These are phyloP conservation scores for Charaxes varanes DNA, from an alignment of 1,140 invertebrate species.

Conservation along the genomic window DNA sequence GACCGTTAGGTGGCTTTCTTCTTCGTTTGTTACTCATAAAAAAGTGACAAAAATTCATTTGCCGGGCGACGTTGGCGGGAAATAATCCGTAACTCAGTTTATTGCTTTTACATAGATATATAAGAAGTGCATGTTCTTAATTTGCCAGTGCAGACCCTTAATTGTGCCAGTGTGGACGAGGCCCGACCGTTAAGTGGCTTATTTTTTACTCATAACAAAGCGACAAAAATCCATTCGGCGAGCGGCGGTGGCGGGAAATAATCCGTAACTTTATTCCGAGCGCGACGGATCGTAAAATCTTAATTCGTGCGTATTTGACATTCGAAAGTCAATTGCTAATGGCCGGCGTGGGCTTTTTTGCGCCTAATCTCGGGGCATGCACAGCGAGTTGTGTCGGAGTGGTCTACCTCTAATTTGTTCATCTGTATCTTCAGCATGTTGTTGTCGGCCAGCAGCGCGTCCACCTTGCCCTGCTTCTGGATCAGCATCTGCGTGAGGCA, in stretches of 20 bases:
- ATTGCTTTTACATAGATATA: too few species aligned
- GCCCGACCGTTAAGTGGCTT: too few species aligned
- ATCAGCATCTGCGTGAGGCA: constrained; percentile 85
- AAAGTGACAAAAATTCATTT: too few species aligned
- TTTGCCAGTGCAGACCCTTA: too few species aligned
- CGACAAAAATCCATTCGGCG: too few species aligned
- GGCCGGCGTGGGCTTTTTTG: constrained; percentile 62
- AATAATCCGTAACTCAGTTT: too few species aligned
- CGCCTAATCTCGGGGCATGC: constrained; percentile 60
- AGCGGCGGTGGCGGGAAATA: constrained; percentile 6
- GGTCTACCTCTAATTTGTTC: constrained; percentile 86
- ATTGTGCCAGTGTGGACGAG: too few species aligned
- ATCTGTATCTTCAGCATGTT: constrained; percentile 86
- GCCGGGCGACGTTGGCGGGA: too few species aligned
- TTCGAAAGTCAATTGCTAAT: constrained; percentile 64
- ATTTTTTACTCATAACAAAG: too few species aligned
- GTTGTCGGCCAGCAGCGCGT: constrained; percentile 85
- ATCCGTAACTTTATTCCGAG: constrained; percentile 11
- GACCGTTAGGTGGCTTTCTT: too few species aligned
- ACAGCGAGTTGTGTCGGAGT: constrained; percentile 58
- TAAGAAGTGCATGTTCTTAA: too few species aligned
- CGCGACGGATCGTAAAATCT: constrained; percentile 43
- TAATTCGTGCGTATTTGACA: constrained; percentile 69
- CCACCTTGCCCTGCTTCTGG: constrained; percentile 86
- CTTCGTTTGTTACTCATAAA: too few species aligned